Base-by-base conservation (phyloP, 2,797 vertebrate species). In the Molossus molossus region DNA sequence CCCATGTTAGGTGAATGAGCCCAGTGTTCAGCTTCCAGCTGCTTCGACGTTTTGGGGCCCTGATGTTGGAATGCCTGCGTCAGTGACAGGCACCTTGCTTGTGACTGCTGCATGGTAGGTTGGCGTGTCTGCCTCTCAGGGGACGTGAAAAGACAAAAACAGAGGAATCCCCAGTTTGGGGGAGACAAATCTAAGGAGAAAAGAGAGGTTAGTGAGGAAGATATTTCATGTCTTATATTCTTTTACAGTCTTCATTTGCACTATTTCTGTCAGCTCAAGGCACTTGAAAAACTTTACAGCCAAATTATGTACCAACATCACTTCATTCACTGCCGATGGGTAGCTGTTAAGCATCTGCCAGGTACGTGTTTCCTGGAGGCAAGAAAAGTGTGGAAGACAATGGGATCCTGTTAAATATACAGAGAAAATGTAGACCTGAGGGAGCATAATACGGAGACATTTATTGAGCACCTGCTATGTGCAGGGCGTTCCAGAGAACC, bases 311-410 rank as follows among this genome's bases (percentile, higher is more conserved):
- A 88, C 95, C 82, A 93, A 87, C 48, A 82, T 92, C 92, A 84
- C 96, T 96, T 94, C 91, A 93, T 93, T 96, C 93, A 82, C 69
- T 50, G 37, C 75, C 81, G 58, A 87, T 91, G 23, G 7, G 6
- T 90, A 81, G 80, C 76, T 79, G 70, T 95, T 97, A 96, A 93
- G 90, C 97, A 96, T 95, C 91, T 98, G 96, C 45, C 94, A 92
- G 94, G 85, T 80, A 75, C 60, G 81, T 69, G 81, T 70, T 95
- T 95, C 60, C 48, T 76, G 62, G 70, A 94, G 60, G 60, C 12
- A 77, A 87, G 79, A 86, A 72, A 94, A 80, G 77, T 17, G 27
- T 73, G 69, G 14, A 90, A 75, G 48, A 95, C 11, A 76, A 84
- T 90, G 75, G 75, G 29, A 45, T 65, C 76, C 91, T 94, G n/a